Conservation (phyloP, 2,888 invertebrate species). For the Muscina levida region DNA sequence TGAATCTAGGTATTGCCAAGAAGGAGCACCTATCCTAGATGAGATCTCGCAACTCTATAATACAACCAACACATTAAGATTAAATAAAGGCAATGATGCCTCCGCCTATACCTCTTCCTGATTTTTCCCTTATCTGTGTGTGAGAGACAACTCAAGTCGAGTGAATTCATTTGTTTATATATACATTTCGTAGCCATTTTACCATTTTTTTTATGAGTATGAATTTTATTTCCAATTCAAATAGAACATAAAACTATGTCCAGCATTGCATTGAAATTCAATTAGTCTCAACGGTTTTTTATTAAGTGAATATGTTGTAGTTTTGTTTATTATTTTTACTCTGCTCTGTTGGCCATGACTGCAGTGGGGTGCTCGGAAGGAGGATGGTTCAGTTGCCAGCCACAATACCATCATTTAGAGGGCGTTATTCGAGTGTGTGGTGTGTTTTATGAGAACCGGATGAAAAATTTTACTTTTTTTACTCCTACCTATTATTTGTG, state of each 20-base stretch:
- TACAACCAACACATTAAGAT: too few species aligned
- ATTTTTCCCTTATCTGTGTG: too few species aligned
- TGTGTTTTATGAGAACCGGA: too few species aligned
- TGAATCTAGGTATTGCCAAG: too few species aligned
- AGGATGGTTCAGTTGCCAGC: neutral
- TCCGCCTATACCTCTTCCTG: too few species aligned
- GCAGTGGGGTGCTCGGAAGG: neutral
- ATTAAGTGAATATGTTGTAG: constrained; percentile 6
- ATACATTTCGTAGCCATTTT: neutral
- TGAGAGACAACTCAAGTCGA: constrained; percentile 9
- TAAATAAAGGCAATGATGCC: too few species aligned
- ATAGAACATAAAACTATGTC: constrained; percentile 33
- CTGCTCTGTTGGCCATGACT: constrained; percentile 4
- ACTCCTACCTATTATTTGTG: constrained; percentile 55
- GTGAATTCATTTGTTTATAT: constrained; percentile 4
- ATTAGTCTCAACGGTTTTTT: constrained; percentile 58
- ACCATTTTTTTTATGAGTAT: constrained; percentile 16
- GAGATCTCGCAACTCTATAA: too few species aligned
- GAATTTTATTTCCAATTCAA: constrained; percentile 10
- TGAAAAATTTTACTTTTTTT: constrained; percentile 38
- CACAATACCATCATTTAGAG: too few species aligned
- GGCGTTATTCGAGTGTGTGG: too few species aligned
- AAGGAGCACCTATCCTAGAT: too few species aligned
- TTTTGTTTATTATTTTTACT: too few species aligned
- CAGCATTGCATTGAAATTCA: constrained; percentile 59